Evolutionary conservation across 1,140 invertebrate genomes (phyloP), one percentile per base, ranked within the genome.

Genomic region (Dendroctonus valens): DNA sequence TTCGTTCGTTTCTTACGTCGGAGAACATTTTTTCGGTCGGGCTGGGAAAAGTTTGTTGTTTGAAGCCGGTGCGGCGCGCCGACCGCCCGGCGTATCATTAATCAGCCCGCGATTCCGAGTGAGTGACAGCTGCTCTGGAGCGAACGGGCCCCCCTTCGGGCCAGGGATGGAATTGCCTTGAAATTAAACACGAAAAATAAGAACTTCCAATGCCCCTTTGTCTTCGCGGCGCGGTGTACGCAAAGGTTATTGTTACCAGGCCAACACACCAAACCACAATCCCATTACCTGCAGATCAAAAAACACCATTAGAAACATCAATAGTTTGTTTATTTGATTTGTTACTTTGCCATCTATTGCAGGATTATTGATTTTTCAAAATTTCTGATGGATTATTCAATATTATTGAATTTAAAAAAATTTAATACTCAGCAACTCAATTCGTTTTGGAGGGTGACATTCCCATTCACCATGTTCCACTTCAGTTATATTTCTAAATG

Each of bases 1-100:
- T 77, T 76, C 69, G 70, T 73, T 74, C 79, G 76, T 82, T 83
- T 83, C 81, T 83, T 82, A 80, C 81, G 81, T 79, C 55, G 50
- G 61, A 81, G 70, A 73, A 75, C 73, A 76, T 82, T 82, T 79
- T 83, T 82, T 82, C 59, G 15, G 44, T 65, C 65, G 64, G 81
- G 80, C 78, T 83, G 82, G 82, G 83, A 84, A 84, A 84, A 84
- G 81, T 84, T 84, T 84, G 83, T 84, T 84, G 83, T 84, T 83
- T 83, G 83, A 83, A 83, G 82, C 82, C 81, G 81, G 55, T 79
- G 76, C 76, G 73, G 76, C 71, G 78, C 75, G 78, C 59, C 66
- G 66, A 76, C 74, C 72, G 76, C 71, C 77, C 74, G 77, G 12
- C 52, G 26, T 37, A 83, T 81, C 83, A 85, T 84, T 85, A 85